A percentile compares a stretch with the other conserved stretches of the same genome.
phyloP scores from a whole-genome alignment of 2,113 vertebrate species.

The Lontra canadensis region DNA sequence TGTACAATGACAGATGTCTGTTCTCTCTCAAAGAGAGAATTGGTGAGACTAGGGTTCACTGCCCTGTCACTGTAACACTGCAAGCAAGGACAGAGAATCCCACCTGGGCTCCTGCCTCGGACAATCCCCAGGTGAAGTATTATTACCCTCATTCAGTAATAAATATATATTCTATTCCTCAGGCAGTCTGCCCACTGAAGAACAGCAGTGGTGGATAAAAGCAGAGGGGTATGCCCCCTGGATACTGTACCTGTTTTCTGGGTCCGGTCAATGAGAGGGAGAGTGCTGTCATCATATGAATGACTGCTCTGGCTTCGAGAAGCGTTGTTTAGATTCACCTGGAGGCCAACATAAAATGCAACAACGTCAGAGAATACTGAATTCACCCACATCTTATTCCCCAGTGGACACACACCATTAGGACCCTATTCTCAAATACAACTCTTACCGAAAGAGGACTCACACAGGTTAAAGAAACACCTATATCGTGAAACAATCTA shows the following conservation, averaged over 20 bases:
- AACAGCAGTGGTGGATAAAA: background rate
- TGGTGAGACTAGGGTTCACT: background rate
- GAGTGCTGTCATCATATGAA: constrained; percentile 94
- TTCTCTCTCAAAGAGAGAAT: background rate
- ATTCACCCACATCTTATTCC: background rate
- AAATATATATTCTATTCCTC: background rate
- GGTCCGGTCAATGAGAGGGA: constrained; percentile 92
- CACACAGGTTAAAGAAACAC: background rate
- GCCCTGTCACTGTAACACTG: background rate
- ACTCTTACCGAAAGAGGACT: background rate
- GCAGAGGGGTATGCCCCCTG: accelerated
- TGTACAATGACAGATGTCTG: background rate
- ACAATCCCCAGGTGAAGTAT: background rate
- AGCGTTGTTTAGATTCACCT: constrained; percentile 88
- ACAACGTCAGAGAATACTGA: background rate
- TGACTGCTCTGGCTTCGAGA: constrained; percentile 88
- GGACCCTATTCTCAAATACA: background rate
- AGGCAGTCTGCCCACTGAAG: background rate
- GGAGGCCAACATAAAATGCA: constrained; percentile 4
- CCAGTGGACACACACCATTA: background rate
- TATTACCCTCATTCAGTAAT: background rate
- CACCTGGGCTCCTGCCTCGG: background rate
- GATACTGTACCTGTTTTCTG: constrained; percentile 86
- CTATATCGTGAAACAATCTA: background rate
- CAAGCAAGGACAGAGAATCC: background rate